Base-by-base conservation (phyloP, 2,888 invertebrate genomes). In the Machimus rusticus region DNA sequence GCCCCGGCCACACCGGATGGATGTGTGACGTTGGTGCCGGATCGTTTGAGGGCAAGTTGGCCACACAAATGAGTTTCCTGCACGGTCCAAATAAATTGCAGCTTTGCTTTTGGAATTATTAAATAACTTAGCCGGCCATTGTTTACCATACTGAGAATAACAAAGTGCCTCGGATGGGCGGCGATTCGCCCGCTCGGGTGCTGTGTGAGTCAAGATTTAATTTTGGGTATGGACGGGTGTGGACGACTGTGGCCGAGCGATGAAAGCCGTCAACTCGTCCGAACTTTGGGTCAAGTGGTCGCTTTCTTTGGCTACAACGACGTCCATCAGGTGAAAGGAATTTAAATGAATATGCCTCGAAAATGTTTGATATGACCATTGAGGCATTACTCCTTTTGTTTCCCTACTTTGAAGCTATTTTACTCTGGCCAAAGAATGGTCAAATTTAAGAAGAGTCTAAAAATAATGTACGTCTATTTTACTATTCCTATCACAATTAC, bases 91-190 rank as follows among this genome's bases (percentile, higher is more conserved):
- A 74, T 84, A 84, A 74, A 84, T 39, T 74, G 43, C 74, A 34
- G 84, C 37, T 84, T 84, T 84, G 84, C 84, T 66, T 84, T 84
- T 39, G 66, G 84, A 84, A 84, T 84, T 84, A 84, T 84, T 84
- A 74, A 84, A 74, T 84, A 84, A 84, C 66, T 84, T 74, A 28
- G 51, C 23, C 84, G 39, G 46, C 66, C 23, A 84, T 84, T 84
- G 84, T 84, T 84, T 84, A 43, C 84, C 84, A 84, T 39, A 84
- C 74, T 19, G 66, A 66, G 84, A 46, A 84, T 84, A 84, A 74
- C 39, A 66, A 43, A 84, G 37, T 74, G 74, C 39, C 43, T 8
- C 37, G 37, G 39, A 34, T 66, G 79, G 31, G 39, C 23, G 57
- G 84, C 57, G 23, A 28, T 66, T 66, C 6, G 8, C 19, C 34